Base-by-base conservation (phyloP, 2,888 invertebrate genomes). In the Oxystoma pomonae region DNA sequence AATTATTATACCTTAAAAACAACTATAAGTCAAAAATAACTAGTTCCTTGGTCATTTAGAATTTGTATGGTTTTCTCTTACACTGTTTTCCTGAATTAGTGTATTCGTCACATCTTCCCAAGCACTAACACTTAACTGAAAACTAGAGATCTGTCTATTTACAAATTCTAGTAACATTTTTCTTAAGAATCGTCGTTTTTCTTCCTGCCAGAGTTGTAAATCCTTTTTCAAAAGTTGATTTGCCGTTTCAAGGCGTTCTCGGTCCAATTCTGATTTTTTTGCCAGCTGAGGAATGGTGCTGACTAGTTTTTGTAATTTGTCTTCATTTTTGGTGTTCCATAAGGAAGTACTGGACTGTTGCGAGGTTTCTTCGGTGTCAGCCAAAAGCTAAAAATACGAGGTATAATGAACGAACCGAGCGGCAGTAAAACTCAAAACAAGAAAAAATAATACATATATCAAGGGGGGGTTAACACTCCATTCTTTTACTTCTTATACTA, bases 221-320 rank as follows among this genome's bases (percentile, higher is more conserved):
- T 90, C 89, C 53, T 88, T 87, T 59, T 87, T 81, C 21, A 90
- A 77, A 73, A 87, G 86, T 74, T 88, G 87, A 74, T 89, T 89
- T 0, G 89, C 87, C 72, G 87, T 87, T 74, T 88, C 88, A 56
- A 87, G 79, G 70, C 84, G 84, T 76, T 90, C 89, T 74, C 86
- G 86, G 58, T 82, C 74, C 1, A 80, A 74, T 72, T 85, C 85
- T 0, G 82, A 81, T 60, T 81, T 82, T 68, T 84, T 84, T 1
- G 82, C 78, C 20, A 84, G 71, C 57, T 83, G 82, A 0, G 84
- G 84, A 70, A 84, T 83, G 51, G 75, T 73, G 49, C 81, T 79
- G 1, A 81, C 80, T 60, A 83, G 71, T 76, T 81, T 82, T 70
- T 81, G 81, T 18, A 86, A 71, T 71, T 84, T 84, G 65, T 87